Conservation (phyloP, 2,113 vertebrate species). For the Catharus fuscescens region DNA sequence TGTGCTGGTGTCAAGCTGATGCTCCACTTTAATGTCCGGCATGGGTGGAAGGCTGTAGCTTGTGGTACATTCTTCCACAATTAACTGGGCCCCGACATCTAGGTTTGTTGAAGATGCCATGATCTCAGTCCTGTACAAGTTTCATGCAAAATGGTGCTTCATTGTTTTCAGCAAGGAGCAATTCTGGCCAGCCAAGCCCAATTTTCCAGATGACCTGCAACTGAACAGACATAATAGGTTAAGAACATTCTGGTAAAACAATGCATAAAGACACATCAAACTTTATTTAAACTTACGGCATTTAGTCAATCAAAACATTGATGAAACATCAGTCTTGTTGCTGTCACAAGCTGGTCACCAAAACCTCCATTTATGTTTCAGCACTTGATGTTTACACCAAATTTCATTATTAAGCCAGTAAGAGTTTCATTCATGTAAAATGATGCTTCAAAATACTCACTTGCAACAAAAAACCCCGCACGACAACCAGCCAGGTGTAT, state of each 20-base stretch:
- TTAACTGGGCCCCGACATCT: conserved; percentile 74
- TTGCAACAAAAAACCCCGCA: not conserved
- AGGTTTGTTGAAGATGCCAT: conserved; percentile 76
- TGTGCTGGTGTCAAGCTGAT: conserved; percentile 75
- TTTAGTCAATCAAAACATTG: not conserved
- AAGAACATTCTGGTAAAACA: not conserved
- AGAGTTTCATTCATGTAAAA: not conserved
- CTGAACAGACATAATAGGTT: not conserved
- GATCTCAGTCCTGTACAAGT: not conserved
- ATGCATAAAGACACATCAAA: not conserved
- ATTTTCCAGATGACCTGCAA: conserved; percentile 22
- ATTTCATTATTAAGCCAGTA: fast-evolving
- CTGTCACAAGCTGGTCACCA: not conserved
- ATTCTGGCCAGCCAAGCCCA: not conserved
- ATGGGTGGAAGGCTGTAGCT: conserved; percentile 85
- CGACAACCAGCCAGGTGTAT: fast-evolving
- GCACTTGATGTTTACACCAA: not conserved
- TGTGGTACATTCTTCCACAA: conserved; percentile 84
- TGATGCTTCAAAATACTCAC: fast-evolving
- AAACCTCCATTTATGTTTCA: not conserved
- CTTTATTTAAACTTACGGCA: fast-evolving
- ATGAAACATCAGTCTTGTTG: not conserved
- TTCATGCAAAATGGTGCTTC: conserved; percentile 17
- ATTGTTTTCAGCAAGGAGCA: not conserved
- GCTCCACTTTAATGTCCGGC: conserved; percentile 89